A percentile compares a stretch with the other conserved stretches of the same genome.
Conservation (phyloP, 2,113 vertebrate species). For the Cygnus buccinator region DNA sequence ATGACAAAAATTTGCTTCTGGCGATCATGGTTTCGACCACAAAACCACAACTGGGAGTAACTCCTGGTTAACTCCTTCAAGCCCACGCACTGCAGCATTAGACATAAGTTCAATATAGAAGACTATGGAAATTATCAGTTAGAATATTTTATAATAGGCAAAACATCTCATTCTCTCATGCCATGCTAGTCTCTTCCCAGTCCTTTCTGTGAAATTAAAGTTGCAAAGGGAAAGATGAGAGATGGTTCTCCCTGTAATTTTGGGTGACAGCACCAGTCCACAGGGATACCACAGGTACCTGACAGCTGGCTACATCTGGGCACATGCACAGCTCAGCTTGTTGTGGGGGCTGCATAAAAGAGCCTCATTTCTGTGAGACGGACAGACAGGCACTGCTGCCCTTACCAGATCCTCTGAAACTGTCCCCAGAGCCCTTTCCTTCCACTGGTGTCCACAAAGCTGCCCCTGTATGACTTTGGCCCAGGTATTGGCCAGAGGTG, state of each 20-base stretch:
- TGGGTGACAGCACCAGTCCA: background rate
- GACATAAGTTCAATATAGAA: background rate
- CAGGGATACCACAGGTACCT: background rate
- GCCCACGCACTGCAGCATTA: conserved; percentile 33
- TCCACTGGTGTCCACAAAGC: background rate
- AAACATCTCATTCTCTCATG: conserved; percentile 16
- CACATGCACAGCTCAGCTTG: background rate
- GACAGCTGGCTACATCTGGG: background rate
- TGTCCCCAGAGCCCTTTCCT: background rate
- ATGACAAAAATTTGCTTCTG: conserved; percentile 87
- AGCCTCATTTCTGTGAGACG: background rate
- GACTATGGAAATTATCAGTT: conserved; percentile 37
- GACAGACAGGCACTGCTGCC: background rate
- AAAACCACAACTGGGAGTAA: conserved; percentile 83
- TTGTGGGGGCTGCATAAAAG: rapidly evolving
- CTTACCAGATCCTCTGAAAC: background rate
- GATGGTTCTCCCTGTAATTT: background rate
- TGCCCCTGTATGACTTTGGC: background rate
- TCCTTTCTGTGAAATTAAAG: background rate
- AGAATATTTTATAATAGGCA: conserved; percentile 30
- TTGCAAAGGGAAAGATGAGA: background rate
- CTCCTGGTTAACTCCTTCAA: conserved; percentile 82
- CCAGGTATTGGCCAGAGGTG: background rate
- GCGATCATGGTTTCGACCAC: conserved; percentile 88
- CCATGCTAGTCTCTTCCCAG: background rate